Evolutionary conservation across 2,113 vertebrate genomes (phyloP).

Genomic region (Recurvirostra avosetta): DNA sequence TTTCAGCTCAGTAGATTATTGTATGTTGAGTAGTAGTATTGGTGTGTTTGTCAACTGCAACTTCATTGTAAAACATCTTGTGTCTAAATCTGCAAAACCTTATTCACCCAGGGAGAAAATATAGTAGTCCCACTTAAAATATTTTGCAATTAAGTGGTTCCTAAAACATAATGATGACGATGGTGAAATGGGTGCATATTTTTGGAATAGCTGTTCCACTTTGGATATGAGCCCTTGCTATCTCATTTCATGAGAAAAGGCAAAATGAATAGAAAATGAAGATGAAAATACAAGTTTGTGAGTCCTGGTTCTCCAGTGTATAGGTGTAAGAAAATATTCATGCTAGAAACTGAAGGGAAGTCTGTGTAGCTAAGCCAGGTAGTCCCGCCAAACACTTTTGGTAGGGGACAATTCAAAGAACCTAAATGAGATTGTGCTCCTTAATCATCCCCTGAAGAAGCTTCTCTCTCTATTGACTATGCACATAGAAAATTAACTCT

Average conservation of each 20-base stretch:
- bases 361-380: background rate
- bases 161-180: background rate
- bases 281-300: background rate
- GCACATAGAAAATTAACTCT: background rate
- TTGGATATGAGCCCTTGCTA: background rate
- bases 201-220: background rate
- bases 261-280: background rate
- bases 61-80: background rate
- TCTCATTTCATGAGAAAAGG: background rate
- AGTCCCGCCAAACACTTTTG: background rate
- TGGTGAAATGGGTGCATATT: background rate
- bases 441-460: background rate
- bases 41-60: background rate
- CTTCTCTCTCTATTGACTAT: background rate
- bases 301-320: background rate
- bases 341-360: background rate
- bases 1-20: background rate
- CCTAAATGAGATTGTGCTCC: background rate
- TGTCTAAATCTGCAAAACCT: background rate
- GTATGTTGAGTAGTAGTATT: background rate
- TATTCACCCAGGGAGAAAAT: background rate
- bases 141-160: background rate
- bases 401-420: background rate
- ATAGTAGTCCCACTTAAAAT: background rate
- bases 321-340: background rate